Evolutionary conservation across 2,888 invertebrate species (phyloP), one percentile per base, ranked within the genome.

Genomic region (Leptinotarsa juncta): DNA sequence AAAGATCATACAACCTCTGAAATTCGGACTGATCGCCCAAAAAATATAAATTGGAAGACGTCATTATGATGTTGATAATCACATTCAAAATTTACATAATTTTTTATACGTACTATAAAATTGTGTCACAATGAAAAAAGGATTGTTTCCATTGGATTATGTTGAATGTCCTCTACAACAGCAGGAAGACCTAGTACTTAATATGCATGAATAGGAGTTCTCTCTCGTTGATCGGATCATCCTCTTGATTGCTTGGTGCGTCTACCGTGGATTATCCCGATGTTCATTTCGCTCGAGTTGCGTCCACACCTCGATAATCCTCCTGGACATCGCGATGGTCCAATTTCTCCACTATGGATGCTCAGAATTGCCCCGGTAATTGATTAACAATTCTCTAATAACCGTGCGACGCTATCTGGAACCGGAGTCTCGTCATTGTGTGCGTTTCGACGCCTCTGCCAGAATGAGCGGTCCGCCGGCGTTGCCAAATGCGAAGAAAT

Each of bases 371-470:
- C 78, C 80, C 72, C 73, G 79, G 79, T 83, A 84, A 83, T 83
- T 83, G 83, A 84, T 83, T 82, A 83, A 83, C 83, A 83, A 82
- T 82, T 79, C 80, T 79, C 79, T 83, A 83, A 84, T 83, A 82
- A 81, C 78, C 82, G 82, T 83, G 82, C 82, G 84, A 81, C 80
- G 81, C 77, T 81, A 80, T 82, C 79, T 78, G 71, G 73, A 77
- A 78, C 71, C 75, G 67, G 73, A 71, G 73, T 81, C 81, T 76
- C 80, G 76, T 78, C 79, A 80, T 80, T 77, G 53, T 53, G 71
- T 57, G 60, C 53, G 53, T 67, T 42, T 49, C 32, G 26, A 20
- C 57, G 57, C 12, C 12, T 53, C 53, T n/a, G 57, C 20, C 57
- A 23, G 20, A 57, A 14, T 20, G 15, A 20, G 23, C 20, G 57